Evolutionary conservation across 1,140 invertebrate genomes (phyloP).

Genomic region (Camponotus pennsylvanicus): DNA sequence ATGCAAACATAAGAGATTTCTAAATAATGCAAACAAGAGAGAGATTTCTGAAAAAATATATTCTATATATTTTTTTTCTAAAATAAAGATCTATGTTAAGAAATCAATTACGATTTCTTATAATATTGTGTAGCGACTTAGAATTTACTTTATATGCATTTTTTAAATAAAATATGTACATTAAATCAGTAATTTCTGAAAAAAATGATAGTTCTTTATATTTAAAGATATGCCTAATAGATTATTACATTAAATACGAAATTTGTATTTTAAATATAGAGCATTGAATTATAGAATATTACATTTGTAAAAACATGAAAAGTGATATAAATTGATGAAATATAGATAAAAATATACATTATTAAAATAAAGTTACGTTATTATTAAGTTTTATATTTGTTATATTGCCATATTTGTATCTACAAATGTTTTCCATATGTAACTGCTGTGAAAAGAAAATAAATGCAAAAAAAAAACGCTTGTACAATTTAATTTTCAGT

Average conservation of each 20-base stretch:
- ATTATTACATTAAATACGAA: no score
- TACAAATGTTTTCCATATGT: slow-evolving; percentile 8
- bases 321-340: neutral
- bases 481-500: slow-evolving; percentile 79
- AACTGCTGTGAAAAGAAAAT: neutral
- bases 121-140: neutral
- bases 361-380: neutral
- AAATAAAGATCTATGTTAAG: neutral
- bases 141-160: no score
- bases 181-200: no score
- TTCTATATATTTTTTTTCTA: neutral
- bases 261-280: no score
- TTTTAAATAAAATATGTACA: no score
- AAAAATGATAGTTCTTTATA: no score
- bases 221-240: no score
- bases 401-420: neutral
- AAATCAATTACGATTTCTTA: neutral
- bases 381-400: neutral
- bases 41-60: neutral
- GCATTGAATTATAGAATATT: neutral
- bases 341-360: neutral
- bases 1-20: neutral
- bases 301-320: neutral
- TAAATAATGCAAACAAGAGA: neutral
- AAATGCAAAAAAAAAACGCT: neutral